These are phyloP conservation scores for Coelopa pilipes DNA, from an alignment of 2,888 invertebrate genomes.

Conservation along the genomic window DNA sequence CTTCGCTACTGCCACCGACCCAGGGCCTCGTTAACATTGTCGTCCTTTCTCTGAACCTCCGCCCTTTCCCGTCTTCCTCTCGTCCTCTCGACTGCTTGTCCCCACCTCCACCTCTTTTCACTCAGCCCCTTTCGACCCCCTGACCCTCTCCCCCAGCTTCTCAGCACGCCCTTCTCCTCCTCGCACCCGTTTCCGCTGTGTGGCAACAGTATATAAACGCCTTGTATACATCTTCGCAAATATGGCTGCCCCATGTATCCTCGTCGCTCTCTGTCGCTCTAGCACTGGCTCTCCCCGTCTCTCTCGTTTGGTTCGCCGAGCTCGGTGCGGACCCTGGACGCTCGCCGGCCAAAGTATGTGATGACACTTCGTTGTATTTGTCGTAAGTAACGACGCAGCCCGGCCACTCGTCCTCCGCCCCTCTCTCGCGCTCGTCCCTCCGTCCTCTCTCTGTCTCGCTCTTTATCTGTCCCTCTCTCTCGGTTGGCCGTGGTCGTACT, in stretches of 20 bases:
- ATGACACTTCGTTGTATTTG: conserved; percentile 66
- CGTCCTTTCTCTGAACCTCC: no score
- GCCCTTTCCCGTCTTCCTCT: no score
- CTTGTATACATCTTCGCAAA: conserved; percentile 47
- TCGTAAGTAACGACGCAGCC: conserved; percentile 61
- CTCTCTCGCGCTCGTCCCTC: conserved; percentile 11
- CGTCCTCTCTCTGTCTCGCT: conserved; percentile 26
- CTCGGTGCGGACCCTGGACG: conserved; percentile 41
- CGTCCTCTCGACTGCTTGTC: no score
- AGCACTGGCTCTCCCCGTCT: not conserved
- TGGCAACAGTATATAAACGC: conserved; percentile 54
- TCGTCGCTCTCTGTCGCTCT: conserved; percentile 12
- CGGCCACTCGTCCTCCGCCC: not conserved
- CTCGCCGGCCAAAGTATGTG: conserved; percentile 63
- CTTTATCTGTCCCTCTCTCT: not conserved
- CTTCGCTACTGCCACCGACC: not conserved
- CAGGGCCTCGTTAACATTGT: not conserved
- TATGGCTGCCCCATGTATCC: conserved; percentile 51
- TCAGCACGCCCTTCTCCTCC: no score
- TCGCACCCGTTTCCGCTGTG: conserved; percentile 45
- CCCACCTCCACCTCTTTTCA: no score
- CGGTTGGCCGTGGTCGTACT: conserved; percentile 12
- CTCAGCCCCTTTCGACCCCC: no score
- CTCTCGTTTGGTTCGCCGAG: conserved; percentile 13
- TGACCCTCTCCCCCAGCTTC: no score